These are phyloP conservation scores for Deroplatys truncata DNA, from an alignment of 2,888 invertebrate species.

Conservation along the genomic window DNA sequence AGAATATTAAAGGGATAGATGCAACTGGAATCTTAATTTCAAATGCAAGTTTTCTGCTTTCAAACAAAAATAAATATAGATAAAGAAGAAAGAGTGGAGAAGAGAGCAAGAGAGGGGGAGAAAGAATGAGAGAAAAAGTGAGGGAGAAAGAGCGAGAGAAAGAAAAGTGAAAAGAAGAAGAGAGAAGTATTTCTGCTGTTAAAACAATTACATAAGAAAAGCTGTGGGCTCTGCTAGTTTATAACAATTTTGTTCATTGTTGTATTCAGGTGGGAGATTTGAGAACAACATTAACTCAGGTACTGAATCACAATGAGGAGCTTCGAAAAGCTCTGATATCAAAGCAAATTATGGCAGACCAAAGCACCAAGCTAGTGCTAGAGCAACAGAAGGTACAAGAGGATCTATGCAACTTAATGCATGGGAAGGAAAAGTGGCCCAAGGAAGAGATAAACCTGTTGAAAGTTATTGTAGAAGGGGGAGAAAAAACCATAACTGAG, in stretches of 20 bases:
- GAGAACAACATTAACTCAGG: slow-evolving; percentile 47
- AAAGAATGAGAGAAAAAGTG: too few relatives aligned
- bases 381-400: slow-evolving; percentile 60
- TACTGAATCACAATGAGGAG: slow-evolving; percentile 49
- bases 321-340: slow-evolving; percentile 49
- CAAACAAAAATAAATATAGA: too few relatives aligned
- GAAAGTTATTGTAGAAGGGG: background rate
- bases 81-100: too few relatives aligned
- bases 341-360: slow-evolving; percentile 56
- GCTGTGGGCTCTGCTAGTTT: too few relatives aligned
- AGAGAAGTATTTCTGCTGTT: too few relatives aligned
- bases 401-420: slow-evolving; percentile 57
- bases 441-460: background rate
- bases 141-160: too few relatives aligned
- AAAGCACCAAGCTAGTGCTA: slow-evolving; percentile 56
- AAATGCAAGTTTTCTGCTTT: too few relatives aligned
- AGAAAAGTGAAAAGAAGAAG: too few relatives aligned
- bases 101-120: too few relatives aligned
- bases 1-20: too few relatives aligned
- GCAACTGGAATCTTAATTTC: too few relatives aligned
- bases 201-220: too few relatives aligned
- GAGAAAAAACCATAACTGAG: background rate
- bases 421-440: background rate
- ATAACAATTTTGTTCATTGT: background rate
- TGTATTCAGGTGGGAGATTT: slow-evolving; percentile 46